Evolutionary conservation across 2,888 invertebrate genomes (phyloP).

Genomic region (Anthrax anthrax): DNA sequence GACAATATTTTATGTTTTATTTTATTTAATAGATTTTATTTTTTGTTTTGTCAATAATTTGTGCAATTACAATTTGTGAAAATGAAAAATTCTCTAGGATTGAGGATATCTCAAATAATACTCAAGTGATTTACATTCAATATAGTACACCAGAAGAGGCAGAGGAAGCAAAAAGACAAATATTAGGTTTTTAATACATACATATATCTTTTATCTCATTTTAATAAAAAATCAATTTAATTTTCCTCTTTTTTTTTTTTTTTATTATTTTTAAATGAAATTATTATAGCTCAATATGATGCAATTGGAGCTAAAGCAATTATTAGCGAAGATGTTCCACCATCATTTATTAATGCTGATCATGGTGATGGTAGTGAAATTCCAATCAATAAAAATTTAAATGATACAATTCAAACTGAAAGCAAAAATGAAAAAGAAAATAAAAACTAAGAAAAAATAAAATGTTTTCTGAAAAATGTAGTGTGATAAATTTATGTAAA

Average conservation of each 20-base stretch:
- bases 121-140: slow-evolving; percentile 10
- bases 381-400: too few relatives aligned
- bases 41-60: too few relatives aligned
- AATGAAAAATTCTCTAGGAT: neutral
- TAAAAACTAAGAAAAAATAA: neutral
- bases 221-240: too few relatives aligned
- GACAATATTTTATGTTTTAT: too few relatives aligned
- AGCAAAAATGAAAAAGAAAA: too few relatives aligned
- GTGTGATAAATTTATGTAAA: too few relatives aligned
- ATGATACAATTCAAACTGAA: too few relatives aligned
- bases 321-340: neutral
- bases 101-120: neutral
- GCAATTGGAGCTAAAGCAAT: slow-evolving; percentile 2
- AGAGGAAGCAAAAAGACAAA: slow-evolving; percentile 8
- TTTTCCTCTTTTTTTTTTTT: neutral
- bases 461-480: neutral
- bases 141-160: slow-evolving; percentile 11
- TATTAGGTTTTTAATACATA: slow-evolving; percentile 5
- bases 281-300: slow-evolving; percentile 3
- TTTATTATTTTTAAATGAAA: neutral
- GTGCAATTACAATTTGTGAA: neutral
- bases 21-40: too few relatives aligned
- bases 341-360: neutral
- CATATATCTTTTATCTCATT: too few relatives aligned
- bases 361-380: too few relatives aligned